Base-by-base conservation (phyloP, 2,113 vertebrate genomes). In the Gallinago undulata region DNA sequence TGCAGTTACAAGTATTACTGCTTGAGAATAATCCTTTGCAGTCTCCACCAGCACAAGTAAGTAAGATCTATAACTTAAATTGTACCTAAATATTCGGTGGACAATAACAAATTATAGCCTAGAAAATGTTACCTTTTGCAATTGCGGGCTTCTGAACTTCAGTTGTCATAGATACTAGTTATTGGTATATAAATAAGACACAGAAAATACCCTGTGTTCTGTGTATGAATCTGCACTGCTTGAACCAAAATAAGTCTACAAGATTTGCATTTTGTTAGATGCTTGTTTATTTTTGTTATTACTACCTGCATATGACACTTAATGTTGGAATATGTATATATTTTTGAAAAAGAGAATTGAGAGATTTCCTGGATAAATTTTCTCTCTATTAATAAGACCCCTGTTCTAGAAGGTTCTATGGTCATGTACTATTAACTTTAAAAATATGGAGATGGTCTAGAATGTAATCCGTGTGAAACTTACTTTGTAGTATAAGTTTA, bases 21-120 rank as follows among this genome's bases (percentile, higher is more conserved):
- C 98, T 99, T 67, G 99, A 99, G 69, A 99, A 99, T 97, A 99
- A 99, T 97, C 99, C 99, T 28, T 97, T 99, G 83, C 99, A 99
- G 96, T 99, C 98, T 86, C 99, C 99, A 56, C 99, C 99, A 41
- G 99, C 99, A 87, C 99, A 99, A 98, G 99, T 99, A 92, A 98
- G 98, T 94, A 62, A 39, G 13, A 59, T 15, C 18, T 83, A 0
- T 81, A 21, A 35, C 73, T 85, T 60, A 69, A 74, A 13, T 70
- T 70, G 10, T 80, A 30, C 30, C 11, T 74, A 80, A 81, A 13
- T 70, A 45, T 25, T 55, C 9, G 11, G 11, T 78, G 16, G 21
- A 30, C 4, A 1, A 5, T 48, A 62, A 62, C 21, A 56, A 39
- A 28, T 57, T 55, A 31, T 66, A 45, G 10, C 4, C 7, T 63